Conservation (phyloP, 1,140 invertebrate genomes). For the Scaptodrosophila lebanonensis region DNA sequence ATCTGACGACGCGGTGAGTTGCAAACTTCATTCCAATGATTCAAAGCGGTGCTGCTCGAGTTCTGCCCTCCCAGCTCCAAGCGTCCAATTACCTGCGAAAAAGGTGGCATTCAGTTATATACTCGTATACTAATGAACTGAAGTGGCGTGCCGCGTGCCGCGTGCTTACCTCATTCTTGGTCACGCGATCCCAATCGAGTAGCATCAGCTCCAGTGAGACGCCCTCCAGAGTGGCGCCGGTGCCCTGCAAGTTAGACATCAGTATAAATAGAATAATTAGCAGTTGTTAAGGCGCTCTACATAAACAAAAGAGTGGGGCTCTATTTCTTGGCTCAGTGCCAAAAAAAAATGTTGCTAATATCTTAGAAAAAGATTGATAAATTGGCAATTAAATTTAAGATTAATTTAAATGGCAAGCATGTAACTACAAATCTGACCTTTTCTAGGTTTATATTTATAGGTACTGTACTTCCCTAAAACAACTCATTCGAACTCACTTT, state of each 20-base stretch:
- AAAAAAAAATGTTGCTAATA: no score
- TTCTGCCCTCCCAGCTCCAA: slow-evolving; percentile 92
- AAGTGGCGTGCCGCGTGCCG: no score
- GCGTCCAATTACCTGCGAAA: slow-evolving; percentile 91
- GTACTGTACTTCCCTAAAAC: no score
- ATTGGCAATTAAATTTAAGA: no score
- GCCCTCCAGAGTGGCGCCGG: slow-evolving; percentile 89
- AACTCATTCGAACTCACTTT: no score
- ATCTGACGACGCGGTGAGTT: slow-evolving; percentile 97
- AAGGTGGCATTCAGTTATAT: background rate
- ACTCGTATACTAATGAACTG: background rate
- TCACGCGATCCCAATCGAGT: slow-evolving; percentile 97
- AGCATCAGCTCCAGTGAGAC: slow-evolving; percentile 95
- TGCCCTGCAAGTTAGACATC: slow-evolving; percentile 63
- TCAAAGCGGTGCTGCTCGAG: slow-evolving; percentile 87
- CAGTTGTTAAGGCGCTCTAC: no score
- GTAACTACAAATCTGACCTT: no score
- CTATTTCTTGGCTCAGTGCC: no score
- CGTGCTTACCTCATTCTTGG: slow-evolving; percentile 93
- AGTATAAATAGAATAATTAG: background rate
- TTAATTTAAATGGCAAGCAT: no score
- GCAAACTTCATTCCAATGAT: slow-evolving; percentile 98
- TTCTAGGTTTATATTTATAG: no score
- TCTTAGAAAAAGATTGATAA: background rate
- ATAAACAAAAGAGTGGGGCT: no score